Conservation (phyloP, 2,797 vertebrate species). For the Siniperca scherzeri region DNA sequence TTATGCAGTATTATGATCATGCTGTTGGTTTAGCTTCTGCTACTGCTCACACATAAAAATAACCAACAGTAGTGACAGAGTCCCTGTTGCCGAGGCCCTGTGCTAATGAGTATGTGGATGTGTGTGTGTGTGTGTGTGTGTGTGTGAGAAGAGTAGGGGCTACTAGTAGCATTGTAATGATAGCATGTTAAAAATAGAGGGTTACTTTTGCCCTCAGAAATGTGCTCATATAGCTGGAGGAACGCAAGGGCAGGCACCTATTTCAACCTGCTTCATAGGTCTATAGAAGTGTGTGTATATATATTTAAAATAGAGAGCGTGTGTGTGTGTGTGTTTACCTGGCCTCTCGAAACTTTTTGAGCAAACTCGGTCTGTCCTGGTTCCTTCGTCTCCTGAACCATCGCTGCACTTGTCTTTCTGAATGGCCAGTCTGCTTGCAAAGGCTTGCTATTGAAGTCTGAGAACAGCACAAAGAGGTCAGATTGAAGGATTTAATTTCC, state of each 20-base stretch:
- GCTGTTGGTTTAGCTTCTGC: constrained; percentile 45
- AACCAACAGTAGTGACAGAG: constrained; percentile 52
- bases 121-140: constrained; percentile 26
- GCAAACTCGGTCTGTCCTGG: constrained; percentile 93
- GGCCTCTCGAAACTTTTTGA: constrained; percentile 96
- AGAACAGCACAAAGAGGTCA: constrained; percentile 24
- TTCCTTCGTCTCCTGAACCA: constrained; percentile 96
- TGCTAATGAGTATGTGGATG: constrained; percentile 41
- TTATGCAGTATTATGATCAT: not conserved
- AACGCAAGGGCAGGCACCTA: constrained; percentile 51
- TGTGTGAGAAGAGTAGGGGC: constrained; percentile 7
- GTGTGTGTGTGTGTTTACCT: constrained; percentile 82
- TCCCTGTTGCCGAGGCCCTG: constrained; percentile 29
- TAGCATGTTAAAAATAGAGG: constrained; percentile 74
- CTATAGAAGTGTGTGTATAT: not conserved
- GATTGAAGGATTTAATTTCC: constrained; percentile 1
- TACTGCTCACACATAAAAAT: constrained; percentile 43
- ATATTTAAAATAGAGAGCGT: not conserved
- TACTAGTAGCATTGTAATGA: constrained; percentile 53
- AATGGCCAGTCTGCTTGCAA: constrained; percentile 86
- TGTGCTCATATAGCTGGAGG: constrained; percentile 52
- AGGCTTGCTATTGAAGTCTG: constrained; percentile 89
- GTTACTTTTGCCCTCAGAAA: constrained; percentile 59
- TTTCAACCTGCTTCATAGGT: constrained; percentile 10
- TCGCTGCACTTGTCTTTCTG: constrained; percentile 91